Conservation (phyloP, 2,797 vertebrate species). For the Forpus xanthops region DNA sequence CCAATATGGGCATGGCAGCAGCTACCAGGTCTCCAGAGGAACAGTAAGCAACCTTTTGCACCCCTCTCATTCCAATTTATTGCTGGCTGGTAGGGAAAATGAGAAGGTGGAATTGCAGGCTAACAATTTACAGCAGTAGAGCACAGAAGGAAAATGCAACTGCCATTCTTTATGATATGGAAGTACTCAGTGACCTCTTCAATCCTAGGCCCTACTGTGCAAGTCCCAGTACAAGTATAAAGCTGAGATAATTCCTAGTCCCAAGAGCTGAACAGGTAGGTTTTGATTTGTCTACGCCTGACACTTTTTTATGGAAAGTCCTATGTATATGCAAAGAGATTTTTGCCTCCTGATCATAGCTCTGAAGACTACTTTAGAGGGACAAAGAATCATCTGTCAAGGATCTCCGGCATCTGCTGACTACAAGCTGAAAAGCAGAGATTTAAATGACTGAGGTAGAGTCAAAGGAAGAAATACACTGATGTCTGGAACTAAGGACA, state of each 20-base stretch:
- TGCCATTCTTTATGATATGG: neutral
- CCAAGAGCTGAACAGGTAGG: neutral
- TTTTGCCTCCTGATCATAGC: neutral
- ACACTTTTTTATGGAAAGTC: neutral
- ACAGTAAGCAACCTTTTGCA: neutral
- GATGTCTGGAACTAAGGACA: neutral
- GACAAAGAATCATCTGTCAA: neutral
- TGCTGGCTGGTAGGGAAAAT: neutral
- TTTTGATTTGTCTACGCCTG: neutral
- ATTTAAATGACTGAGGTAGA: neutral
- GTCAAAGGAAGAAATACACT: neutral
- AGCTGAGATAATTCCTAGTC: neutral
- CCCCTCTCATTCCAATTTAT: neutral
- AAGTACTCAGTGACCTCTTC: neutral
- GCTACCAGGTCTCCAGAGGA: neutral
- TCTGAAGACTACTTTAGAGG: neutral
- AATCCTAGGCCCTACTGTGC: neutral
- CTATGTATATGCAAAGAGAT: neutral
- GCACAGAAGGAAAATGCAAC: neutral
- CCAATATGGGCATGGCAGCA: neutral
- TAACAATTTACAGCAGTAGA: neutral
- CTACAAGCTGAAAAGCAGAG: neutral
- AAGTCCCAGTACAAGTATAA: neutral
- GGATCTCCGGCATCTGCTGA: neutral
- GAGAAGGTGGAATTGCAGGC: neutral